phyloP scores from a whole-genome alignment of 1,140 invertebrate species.

The Bradysia coprophila region DNA sequence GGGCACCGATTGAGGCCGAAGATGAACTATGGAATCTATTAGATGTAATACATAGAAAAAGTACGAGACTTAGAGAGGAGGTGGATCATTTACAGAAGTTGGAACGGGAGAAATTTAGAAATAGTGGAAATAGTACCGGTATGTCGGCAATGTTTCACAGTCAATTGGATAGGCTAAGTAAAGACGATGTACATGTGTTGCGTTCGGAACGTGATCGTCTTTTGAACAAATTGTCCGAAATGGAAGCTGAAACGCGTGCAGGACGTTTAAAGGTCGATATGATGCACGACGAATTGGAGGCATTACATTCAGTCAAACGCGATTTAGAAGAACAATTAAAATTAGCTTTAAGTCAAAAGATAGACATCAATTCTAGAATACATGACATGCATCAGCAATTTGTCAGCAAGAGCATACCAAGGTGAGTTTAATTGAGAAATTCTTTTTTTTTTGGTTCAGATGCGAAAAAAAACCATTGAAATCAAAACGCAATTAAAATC shows the following conservation, averaged over 20 bases:
- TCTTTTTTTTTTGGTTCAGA: not conserved
- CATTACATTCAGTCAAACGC: constrained; percentile 33
- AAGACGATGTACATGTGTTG: constrained; percentile 30
- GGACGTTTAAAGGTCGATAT: constrained; percentile 39
- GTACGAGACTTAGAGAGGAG: constrained; percentile 53
- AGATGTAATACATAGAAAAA: constrained; percentile 67
- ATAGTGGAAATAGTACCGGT: not conserved
- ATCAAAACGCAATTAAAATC: not conserved
- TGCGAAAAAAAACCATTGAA: not conserved
- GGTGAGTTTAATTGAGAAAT: constrained; percentile 8
- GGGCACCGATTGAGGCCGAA: constrained; percentile 31
- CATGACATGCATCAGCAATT: constrained; percentile 16
- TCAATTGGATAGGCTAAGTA: constrained; percentile 19
- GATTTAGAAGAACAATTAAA: constrained; percentile 42
- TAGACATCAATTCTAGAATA: constrained; percentile 26
- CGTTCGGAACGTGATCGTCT: constrained; percentile 49
- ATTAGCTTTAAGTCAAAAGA: constrained; percentile 29
- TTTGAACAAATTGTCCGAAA: constrained; percentile 44
- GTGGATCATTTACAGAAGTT: constrained; percentile 31
- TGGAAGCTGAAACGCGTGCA: constrained; percentile 49
- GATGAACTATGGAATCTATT: constrained; percentile 71
- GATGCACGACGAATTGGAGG: constrained; percentile 33
- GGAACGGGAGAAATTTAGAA: not conserved
- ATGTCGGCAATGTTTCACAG: constrained; percentile 7
- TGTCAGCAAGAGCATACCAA: constrained; percentile 17